Evolutionary conservation across 2,888 invertebrate species (phyloP).

Genomic region (Exephanes ischioxanthus): DNA sequence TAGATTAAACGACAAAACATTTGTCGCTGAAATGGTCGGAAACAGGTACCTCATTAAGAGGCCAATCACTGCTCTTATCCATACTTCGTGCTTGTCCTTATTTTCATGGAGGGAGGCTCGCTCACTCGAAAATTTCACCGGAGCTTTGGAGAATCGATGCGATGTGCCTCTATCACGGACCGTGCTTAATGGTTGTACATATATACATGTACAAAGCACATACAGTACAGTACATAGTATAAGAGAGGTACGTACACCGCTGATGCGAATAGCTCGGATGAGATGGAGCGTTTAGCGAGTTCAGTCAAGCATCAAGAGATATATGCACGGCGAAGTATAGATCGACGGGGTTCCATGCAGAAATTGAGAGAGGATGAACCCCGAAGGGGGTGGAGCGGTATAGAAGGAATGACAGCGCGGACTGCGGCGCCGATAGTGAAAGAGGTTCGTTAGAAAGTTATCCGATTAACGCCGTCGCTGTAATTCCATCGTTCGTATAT

Average conservation of each 20-base stretch:
- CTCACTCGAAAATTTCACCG: conserved; percentile 57
- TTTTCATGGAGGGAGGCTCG: conserved; percentile 9
- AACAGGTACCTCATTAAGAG: neutral
- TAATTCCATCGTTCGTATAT: conserved; percentile 43
- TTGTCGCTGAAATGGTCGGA: neutral
- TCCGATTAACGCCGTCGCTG: conserved; percentile 61
- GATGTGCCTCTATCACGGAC: conserved; percentile 57
- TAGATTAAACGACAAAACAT: neutral
- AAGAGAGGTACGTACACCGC: conserved; percentile 24
- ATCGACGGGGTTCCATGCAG: conserved; percentile 29
- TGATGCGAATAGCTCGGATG: conserved; percentile 63
- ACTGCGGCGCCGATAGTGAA: conserved; percentile 46
- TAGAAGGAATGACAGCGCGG: conserved; percentile 38
- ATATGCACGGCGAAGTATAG: conserved; percentile 2
- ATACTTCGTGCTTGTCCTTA: neutral
- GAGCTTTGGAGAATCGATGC: conserved; percentile 57
- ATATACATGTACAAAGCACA: conserved; percentile 8
- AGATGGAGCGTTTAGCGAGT: conserved; percentile 62
- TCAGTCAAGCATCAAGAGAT: conserved; percentile 44
- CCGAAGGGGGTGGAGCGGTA: conserved; percentile 4
- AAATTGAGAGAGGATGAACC: conserved; percentile 7
- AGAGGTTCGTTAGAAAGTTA: conserved; percentile 59
- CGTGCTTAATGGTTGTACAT: conserved; percentile 48
- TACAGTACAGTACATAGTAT: conserved; percentile 18
- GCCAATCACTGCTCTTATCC: conserved; percentile 42